A percentile compares a stretch with the other conserved stretches of the same genome.
These are phyloP conservation scores for Eulemur albifrons DNA, from an alignment of 2,797 vertebrate species.

Conservation along the genomic window DNA sequence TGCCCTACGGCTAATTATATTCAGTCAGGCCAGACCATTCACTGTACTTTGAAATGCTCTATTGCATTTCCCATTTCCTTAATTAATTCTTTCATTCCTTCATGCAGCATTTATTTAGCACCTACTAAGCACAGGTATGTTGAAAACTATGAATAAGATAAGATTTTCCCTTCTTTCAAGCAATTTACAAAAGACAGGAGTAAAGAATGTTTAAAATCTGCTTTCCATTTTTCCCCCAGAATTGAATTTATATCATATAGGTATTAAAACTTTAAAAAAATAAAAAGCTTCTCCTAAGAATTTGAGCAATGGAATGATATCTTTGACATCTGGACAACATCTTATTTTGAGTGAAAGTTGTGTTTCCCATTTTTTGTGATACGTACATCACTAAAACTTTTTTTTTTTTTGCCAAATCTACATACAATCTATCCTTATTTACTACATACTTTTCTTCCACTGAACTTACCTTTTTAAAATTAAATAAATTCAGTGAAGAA, in stretches of 20 bases:
- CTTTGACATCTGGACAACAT: neutral
- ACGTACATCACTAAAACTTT: neutral
- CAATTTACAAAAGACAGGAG: neutral
- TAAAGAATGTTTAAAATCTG: neutral
- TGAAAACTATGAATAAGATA: neutral
- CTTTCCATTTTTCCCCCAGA: neutral
- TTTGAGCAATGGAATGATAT: neutral
- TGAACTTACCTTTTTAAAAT: slow-evolving; percentile 16
- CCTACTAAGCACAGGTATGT: neutral
- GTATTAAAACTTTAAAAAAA: slow-evolving; percentile 6
- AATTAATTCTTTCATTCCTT: neutral
- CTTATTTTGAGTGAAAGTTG: slow-evolving; percentile 11
- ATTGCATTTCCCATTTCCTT: neutral
- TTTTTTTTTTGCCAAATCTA: neutral
- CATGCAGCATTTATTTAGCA: neutral
- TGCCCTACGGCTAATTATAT: slow-evolving; percentile 24
- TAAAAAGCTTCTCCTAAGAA: neutral
- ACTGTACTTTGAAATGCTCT: neutral
- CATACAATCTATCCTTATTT: neutral
- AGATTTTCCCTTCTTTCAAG: neutral
- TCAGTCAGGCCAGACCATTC: neutral
- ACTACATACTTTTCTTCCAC: neutral
- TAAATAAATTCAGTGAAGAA: slow-evolving; percentile 17
- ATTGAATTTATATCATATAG: neutral
- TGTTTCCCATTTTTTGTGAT: neutral